Evolutionary conservation across 2,888 invertebrate species (phyloP).

Genomic region (Deilephila porcellus): DNA sequence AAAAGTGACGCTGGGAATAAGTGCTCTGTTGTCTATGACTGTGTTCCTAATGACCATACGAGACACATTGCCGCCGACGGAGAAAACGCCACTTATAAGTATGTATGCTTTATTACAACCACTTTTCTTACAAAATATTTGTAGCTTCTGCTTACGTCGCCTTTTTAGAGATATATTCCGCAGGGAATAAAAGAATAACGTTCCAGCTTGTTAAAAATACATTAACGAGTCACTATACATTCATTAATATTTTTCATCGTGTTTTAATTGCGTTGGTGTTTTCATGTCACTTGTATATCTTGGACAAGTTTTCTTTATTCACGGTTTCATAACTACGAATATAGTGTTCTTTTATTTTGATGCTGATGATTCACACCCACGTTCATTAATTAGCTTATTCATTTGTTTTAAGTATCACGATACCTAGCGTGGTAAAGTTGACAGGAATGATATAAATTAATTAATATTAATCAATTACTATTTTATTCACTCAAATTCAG

Average conservation of each 20-base stretch:
- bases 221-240: slow-evolving; percentile 16
- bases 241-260: slow-evolving; percentile 7
- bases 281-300: not conserved
- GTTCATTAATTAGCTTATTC: slow-evolving; percentile 1
- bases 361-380: not conserved
- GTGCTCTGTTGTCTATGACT: slow-evolving; percentile 94
- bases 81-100: slow-evolving; percentile 94
- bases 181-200: not conserved
- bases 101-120: slow-evolving; percentile 65
- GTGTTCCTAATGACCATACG: slow-evolving; percentile 95
- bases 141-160: not conserved
- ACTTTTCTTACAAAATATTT: not conserved
- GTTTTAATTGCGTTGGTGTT: not conserved
- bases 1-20: slow-evolving; percentile 94
- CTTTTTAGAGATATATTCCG: not conserved
- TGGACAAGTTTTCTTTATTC: not conserved
- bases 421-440: too few species aligned
- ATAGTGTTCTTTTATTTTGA: not conserved
- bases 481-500: too few species aligned
- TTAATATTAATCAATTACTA: too few species aligned
- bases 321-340: not conserved
- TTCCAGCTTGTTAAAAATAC: slow-evolving; percentile 3
- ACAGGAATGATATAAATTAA: too few species aligned
- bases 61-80: slow-evolving; percentile 93
- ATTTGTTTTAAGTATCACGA: too few species aligned